Evolutionary conservation across 2,888 invertebrate genomes (phyloP).

Genomic region (Pseudococcus jackbeardsleyi): DNA sequence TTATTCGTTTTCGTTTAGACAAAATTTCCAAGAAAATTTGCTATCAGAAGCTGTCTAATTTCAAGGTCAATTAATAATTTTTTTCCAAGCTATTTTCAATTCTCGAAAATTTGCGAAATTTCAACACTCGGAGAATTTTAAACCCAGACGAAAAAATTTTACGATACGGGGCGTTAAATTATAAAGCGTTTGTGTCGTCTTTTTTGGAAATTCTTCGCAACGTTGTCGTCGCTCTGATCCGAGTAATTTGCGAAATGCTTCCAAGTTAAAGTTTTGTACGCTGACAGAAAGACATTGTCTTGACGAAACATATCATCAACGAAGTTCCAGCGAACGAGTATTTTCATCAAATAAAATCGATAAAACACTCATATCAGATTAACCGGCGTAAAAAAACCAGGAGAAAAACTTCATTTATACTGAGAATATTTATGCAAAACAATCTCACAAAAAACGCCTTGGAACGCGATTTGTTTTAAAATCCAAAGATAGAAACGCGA

Average conservation of each 20-base stretch:
- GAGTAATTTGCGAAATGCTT: constrained; percentile 6
- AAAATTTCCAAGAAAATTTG: background rate
- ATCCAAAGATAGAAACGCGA: background rate
- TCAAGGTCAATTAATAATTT: background rate
- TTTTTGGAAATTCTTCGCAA: background rate
- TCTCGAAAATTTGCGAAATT: background rate
- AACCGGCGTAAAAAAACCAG: background rate
- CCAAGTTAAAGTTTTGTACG: background rate
- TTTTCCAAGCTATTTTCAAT: background rate
- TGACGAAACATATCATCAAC: constrained; percentile 24
- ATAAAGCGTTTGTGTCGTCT: background rate
- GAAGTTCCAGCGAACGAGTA: background rate
- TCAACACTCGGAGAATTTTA: background rate
- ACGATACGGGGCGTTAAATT: background rate
- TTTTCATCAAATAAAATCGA: constrained; percentile 14
- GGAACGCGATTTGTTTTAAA: background rate
- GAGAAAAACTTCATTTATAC: constrained; percentile 1
- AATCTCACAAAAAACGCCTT: background rate
- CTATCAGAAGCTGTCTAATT: background rate
- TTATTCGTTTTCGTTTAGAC: background rate
- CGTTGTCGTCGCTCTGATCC: background rate
- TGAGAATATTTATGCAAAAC: background rate
- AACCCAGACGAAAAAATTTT: background rate
- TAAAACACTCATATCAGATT: constrained; percentile 28
- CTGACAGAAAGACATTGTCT: constrained; percentile 28